A percentile compares a stretch with the other conserved stretches of the same genome.
Conservation (phyloP, 2,113 vertebrate species). For the Cygnus atratus region DNA sequence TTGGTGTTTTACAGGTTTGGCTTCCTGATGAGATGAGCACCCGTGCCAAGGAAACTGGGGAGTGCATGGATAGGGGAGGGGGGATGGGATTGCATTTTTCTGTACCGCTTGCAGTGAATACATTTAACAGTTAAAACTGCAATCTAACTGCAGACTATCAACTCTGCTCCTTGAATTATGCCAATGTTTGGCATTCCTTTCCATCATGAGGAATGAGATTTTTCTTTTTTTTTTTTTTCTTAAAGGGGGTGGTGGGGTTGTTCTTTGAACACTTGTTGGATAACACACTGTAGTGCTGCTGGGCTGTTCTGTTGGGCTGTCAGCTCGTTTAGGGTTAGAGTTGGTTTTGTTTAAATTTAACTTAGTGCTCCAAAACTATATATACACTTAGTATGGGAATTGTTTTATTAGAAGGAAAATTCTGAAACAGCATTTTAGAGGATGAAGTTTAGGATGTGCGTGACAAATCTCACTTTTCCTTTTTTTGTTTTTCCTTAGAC, state of each 20-base stretch:
- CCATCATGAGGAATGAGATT: neutral
- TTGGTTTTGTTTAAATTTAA: neutral
- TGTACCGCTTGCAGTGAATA: neutral
- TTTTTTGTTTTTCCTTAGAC: conserved; percentile 74
- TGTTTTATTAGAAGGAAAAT: neutral
- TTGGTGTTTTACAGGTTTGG: neutral
- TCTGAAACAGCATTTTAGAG: neutral
- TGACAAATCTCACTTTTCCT: neutral
- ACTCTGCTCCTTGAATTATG: neutral
- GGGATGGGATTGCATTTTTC: neutral
- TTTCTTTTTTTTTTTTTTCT: no score
- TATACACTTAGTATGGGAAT: neutral
- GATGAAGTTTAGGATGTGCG: neutral
- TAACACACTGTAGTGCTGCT: neutral
- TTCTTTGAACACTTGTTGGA: neutral
- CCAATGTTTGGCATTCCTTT: neutral
- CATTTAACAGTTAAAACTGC: neutral
- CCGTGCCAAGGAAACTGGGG: neutral
- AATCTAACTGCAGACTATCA: neutral
- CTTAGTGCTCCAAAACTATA: neutral
- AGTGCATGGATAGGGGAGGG: rapidly evolving
- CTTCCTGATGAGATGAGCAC: neutral
- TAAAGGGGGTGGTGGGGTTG: neutral
- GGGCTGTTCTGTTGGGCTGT: neutral
- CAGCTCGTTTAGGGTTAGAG: neutral